A percentile compares a stretch with the other conserved stretches of the same genome.
Conservation (phyloP, 1,140 invertebrate species). For the Drosophila kepulauana region DNA sequence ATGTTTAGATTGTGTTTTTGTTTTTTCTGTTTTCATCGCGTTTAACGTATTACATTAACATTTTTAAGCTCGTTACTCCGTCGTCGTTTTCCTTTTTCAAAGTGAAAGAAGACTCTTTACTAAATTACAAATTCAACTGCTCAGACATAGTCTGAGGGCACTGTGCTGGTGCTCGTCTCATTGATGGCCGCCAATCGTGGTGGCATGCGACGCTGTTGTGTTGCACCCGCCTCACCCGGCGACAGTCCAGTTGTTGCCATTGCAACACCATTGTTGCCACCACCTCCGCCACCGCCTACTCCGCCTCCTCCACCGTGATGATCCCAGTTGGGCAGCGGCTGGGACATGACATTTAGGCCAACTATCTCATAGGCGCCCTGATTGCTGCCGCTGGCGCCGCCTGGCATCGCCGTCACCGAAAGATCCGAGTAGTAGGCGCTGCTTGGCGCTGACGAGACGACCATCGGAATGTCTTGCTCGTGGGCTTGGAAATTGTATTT, state of each 20-base stretch:
- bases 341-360: conserved; percentile 85
- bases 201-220: conserved; percentile 83
- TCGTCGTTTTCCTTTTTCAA: conserved; percentile 23
- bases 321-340: conserved; percentile 84
- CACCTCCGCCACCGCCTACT: conserved; percentile 21
- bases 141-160: conserved; percentile 89
- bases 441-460: conserved; percentile 88
- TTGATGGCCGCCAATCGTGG: conserved; percentile 88
- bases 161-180: conserved; percentile 86
- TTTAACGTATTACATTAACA: conserved; percentile 61
- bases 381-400: conserved; percentile 75
- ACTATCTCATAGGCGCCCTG: conserved; percentile 87
- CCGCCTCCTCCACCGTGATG: conserved; percentile 56
- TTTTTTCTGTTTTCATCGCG: conserved; percentile 12
- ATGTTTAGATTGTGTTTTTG: conserved; percentile 31
- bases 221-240: conserved; percentile 37
- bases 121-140: conserved; percentile 25
- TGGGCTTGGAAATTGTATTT: conserved; percentile 84
- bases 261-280: conserved; percentile 28
- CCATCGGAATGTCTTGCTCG: conserved; percentile 88
- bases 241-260: neutral
- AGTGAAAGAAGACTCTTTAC: conserved; percentile 23
- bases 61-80: conserved; percentile 68
- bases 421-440: conserved; percentile 90
- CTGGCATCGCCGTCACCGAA: conserved; percentile 86